Evolutionary conservation across 2,113 vertebrate species (phyloP), one percentile per base, ranked within the genome.

Genomic region (Halichoeres trimaculatus): DNA sequence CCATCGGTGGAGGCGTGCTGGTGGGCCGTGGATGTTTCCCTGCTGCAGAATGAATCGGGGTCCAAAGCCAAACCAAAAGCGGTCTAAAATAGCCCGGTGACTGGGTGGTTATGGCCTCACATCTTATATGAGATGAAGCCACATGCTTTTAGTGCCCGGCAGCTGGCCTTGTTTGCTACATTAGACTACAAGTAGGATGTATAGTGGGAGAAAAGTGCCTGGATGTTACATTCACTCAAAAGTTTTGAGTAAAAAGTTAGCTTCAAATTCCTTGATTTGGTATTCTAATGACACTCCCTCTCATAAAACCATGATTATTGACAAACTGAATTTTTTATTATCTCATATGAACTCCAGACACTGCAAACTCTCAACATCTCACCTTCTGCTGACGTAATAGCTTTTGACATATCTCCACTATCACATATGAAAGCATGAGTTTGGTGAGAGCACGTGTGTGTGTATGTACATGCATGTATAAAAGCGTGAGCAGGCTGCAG

Each of bases 401-500:
- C 65, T 64, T 78, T 60, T 84, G 86, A 88, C 87, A 87, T 70
- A 38, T 70, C 65, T 80, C 84, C 68, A 81, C 65, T 69, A 73
- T 73, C 84, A 83, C 81, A 82, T 85, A 86, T 83, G 59, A 83
- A 85, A 83, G 59, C 26, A 24, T 67, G 63, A 53, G 47, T 68
- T 72, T 36, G 45, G 70, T 80, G 78, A 5, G 13, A 36, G 68
- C 65, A 71, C 58, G 52, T 66, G 70, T 72, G 77, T 52, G 65
- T 57, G 74, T 64, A 78, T 16, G 47, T 70, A 56, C 17, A 23
- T 79, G 82, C 66, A n/a, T 75, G 80, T 87, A 76, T 34, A 59
- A 59, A 85, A 75, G 82, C 1, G 74, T 52, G 80, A 83, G 83
- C 91, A 87, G 80, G 84, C 88, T 85, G 85, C 79, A 91, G 90